Evolutionary conservation across 2,113 vertebrate genomes (phyloP).

Genomic region (Oncorhynchus mykiss): DNA sequence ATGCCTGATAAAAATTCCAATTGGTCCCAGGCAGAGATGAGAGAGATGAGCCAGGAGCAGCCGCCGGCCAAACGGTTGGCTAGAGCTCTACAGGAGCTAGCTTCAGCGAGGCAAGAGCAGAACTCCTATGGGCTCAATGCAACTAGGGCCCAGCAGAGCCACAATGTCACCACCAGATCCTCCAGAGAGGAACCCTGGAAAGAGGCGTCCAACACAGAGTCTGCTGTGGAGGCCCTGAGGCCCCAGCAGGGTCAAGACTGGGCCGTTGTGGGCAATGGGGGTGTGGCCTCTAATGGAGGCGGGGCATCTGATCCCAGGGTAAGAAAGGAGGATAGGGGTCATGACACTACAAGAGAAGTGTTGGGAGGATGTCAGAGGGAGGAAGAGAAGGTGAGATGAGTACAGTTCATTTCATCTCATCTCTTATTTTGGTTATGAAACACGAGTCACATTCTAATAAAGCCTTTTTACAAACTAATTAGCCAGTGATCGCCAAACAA

Average conservation of each 20-base stretch:
- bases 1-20: slow-evolving; percentile 25
- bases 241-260: not conserved
- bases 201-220: slow-evolving; percentile 23
- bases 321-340: slow-evolving; percentile 17
- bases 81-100: not conserved
- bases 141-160: not conserved
- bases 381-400: slow-evolving; percentile 6
- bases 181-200: slow-evolving; percentile 24
- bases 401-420: not conserved
- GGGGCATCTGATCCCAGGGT: slow-evolving; percentile 28
- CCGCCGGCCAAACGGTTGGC: slow-evolving; percentile 18
- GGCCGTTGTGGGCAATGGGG: slow-evolving; percentile 1
- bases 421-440: not conserved
- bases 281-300: slow-evolving; percentile 22
- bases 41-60: slow-evolving; percentile 15
- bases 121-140: not conserved
- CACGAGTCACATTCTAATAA: no score
- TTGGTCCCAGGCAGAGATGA: slow-evolving; percentile 9
- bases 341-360: not conserved
- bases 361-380: not conserved
- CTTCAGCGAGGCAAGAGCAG: not conserved
- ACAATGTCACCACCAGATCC: slow-evolving; percentile 8
- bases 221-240: slow-evolving; percentile 13
- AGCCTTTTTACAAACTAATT: no score
- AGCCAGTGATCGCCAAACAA: no score